These are phyloP conservation scores for Pollenia angustigena DNA, from an alignment of 2,888 invertebrate species.

Conservation along the genomic window DNA sequence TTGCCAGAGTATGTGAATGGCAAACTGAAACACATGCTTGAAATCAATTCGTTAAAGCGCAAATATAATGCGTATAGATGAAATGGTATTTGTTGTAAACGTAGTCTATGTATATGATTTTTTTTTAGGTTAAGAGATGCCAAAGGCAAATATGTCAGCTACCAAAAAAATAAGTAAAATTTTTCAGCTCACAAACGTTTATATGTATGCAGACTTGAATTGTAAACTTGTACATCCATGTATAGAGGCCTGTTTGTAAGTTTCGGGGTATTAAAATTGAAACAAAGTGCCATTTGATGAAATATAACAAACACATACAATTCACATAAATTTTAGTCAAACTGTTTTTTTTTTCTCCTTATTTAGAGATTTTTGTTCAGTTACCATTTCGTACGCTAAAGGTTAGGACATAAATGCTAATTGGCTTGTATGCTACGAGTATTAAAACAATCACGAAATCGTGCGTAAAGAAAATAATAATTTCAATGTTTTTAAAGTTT, in stretches of 20 bases:
- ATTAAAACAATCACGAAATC: too few relatives aligned
- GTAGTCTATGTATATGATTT: conserved; percentile 54
- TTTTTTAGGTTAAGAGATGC: conserved; percentile 67
- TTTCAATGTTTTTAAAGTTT: too few relatives aligned
- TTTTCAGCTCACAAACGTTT: background rate
- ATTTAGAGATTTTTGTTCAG: background rate
- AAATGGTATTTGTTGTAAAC: conserved; percentile 50
- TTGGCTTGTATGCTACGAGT: conserved; percentile 59
- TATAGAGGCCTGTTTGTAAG: background rate
- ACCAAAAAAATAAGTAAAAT: conserved; percentile 26
- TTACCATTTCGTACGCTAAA: background rate
- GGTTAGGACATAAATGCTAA: conserved; percentile 58
- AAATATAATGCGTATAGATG: conserved; percentile 49
- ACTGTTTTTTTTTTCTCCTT: background rate
- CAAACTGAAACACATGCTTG: conserved; percentile 62
- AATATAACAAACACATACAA: conserved; percentile 56
- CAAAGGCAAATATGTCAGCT: conserved; percentile 40
- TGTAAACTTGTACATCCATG: background rate
- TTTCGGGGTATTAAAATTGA: conserved; percentile 43
- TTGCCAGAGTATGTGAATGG: conserved; percentile 19
- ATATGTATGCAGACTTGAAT: background rate
- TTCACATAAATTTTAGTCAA: conserved; percentile 57
- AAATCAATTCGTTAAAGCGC: conserved; percentile 70
- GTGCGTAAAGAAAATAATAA: too few relatives aligned
- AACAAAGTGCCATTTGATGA: conserved; percentile 65